A percentile compares a stretch with the other conserved stretches of the same genome.
These are phyloP conservation scores for Nemapogon koenigi DNA, from an alignment of 2,888 invertebrate species.

Conservation along the genomic window DNA sequence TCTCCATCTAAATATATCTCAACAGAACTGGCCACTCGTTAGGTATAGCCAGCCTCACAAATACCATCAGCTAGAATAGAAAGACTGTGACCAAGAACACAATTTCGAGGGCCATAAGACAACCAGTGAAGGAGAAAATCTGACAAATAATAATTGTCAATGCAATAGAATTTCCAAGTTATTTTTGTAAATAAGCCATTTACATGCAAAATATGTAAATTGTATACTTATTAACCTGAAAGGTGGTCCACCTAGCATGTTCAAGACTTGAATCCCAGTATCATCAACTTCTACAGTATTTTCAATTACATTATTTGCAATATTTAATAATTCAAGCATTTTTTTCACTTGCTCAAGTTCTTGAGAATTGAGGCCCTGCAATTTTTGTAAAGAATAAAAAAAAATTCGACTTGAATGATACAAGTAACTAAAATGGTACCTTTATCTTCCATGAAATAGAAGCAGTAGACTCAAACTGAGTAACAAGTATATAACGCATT, in stretches of 20 bases:
- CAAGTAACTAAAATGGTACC: no score
- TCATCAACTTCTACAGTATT: slow-evolving; percentile 39
- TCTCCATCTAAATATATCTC: no score
- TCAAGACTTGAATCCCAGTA: slow-evolving; percentile 34
- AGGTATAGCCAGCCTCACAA: no score
- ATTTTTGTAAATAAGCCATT: neutral
- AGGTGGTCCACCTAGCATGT: slow-evolving; percentile 27
- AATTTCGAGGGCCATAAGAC: no score
- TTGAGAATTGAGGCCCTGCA: slow-evolving; percentile 30
- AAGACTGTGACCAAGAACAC: neutral
- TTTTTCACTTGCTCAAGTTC: slow-evolving; percentile 25
- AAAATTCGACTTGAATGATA: no score
- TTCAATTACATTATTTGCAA: slow-evolving; percentile 24
- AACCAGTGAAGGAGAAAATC: neutral
- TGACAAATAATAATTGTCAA: neutral
- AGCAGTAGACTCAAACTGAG: slow-evolving; percentile 37
- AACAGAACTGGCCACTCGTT: no score
- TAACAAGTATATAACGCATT: slow-evolving; percentile 47
- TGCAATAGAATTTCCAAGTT: neutral
- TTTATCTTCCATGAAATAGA: slow-evolving; percentile 45
- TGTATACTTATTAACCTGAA: slow-evolving; percentile 27
- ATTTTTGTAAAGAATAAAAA: no score
- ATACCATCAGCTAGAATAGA: neutral
- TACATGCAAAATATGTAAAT: neutral
- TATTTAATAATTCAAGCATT: slow-evolving; percentile 22